phyloP scores from a whole-genome alignment of 2,113 vertebrate species.

The Meriones unguiculatus region DNA sequence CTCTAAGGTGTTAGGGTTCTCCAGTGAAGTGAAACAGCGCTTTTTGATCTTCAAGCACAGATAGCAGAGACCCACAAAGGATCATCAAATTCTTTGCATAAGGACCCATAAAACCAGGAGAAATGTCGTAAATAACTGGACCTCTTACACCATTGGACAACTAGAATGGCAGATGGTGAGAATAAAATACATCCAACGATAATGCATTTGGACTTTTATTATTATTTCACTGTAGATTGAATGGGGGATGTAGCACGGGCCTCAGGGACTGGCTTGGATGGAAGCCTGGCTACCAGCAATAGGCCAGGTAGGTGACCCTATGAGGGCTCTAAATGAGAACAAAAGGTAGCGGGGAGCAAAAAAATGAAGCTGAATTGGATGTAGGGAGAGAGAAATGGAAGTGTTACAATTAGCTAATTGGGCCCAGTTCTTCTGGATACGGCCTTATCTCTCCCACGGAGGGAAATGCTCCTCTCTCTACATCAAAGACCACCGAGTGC shows the following conservation, averaged over 20 bases:
- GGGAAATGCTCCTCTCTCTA: slow-evolving; percentile 14
- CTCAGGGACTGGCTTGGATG: not conserved
- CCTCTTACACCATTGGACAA: not conserved
- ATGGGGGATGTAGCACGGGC: not conserved
- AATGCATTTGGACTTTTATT: not conserved
- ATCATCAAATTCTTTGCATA: not conserved
- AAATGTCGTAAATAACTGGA: not conserved
- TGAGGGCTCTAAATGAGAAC: slow-evolving; percentile 44
- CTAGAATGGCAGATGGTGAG: slow-evolving; percentile 5
- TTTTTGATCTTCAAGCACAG: not conserved
- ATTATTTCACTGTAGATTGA: not conserved
- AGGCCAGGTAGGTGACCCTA: slow-evolving; percentile 11
- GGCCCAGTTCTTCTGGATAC: slow-evolving; percentile 66
- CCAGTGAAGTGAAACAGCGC: not conserved
- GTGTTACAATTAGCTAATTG: slow-evolving; percentile 82
- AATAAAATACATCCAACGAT: not conserved
- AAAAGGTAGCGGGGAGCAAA: slow-evolving; percentile 55
- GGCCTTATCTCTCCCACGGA: slow-evolving; percentile 59
- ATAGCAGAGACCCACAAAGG: not conserved
- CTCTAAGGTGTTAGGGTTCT: not conserved
- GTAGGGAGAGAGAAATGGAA: slow-evolving; percentile 62
- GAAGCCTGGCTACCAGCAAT: not conserved
- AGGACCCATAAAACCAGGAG: not conserved
- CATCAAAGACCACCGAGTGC: slow-evolving; percentile 72
- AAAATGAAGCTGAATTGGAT: slow-evolving; percentile 42